Base-by-base conservation (phyloP, 2,797 vertebrate genomes). In the Coreius guichenoti region DNA sequence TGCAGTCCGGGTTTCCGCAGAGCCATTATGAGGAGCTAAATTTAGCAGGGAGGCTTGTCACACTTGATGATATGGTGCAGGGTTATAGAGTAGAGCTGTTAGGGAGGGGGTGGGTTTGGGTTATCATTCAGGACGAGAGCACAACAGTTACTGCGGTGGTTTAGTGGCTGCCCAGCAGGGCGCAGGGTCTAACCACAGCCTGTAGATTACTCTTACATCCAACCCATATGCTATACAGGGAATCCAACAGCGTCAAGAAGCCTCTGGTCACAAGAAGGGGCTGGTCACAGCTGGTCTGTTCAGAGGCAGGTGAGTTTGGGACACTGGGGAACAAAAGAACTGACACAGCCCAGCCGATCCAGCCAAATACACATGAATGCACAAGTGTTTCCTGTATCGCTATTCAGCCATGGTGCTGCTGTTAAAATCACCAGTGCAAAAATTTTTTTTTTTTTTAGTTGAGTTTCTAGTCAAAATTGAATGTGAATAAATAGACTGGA, bases 1-100 rank as follows among this genome's bases (percentile, higher is more conserved):
- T 85, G 84, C 84, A 80, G 84, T 85, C 84, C 51, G 77, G 43
- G 84, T 80, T 85, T 85, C 77, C 77, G 77, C 84, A 85, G 77
- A 85, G 77, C 84, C 77, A 85, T 85, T 85, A 80, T 80, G 68
- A 85, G 23, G 54, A 73, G 84, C 84, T 85, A 85, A 85, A 85
- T 85, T 80, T 85, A 85, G 84, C 94, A 94, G 94, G 94, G 94
- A 85, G 84, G 84, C 84, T 85, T 85, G 84, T 85, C 84, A 85
- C 84, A 85, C 77, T 92, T 93, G 84, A 85, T 85, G 84, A 85
- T 85, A 85, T 85, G 84, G 84, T 80, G 68, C 77, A 80, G 84
- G 84, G 84, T 85, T 85, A 73, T 80, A 80, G 77, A 85, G 84
- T 73, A 80, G 77, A 73, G 84, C 84, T 39, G 56, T 85, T 86